Base-by-base conservation (phyloP, 2,888 invertebrate species). In the Leucophenga montana region DNA sequence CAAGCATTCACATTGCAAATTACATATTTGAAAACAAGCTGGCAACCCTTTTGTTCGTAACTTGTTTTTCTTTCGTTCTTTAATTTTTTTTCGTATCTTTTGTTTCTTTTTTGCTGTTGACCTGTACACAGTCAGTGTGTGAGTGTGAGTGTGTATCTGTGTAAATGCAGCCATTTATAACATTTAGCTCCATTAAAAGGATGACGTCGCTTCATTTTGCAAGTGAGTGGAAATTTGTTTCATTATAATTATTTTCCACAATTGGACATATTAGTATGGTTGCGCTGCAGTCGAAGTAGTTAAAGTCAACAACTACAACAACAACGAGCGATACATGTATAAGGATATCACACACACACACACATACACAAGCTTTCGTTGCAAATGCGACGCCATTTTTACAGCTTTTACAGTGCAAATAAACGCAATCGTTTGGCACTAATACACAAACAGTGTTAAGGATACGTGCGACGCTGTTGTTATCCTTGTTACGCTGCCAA, bases 191-290 rank as follows among this genome's bases (percentile, higher is more conserved):
- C 71, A 70, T 73, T 67, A 78, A 75, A 73, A 66, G 72, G 9
- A 44, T 83, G 83, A 82, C 62, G 48, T 48, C 82, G 81, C 82
- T 82, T 82, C 79, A 81, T 77, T 83, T 78, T 79, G 80, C 82
- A 79, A 83, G 86, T 85, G 86, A 86, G 86, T 85, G 86, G 86
- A 88, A 88, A 88, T 88, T 88, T 88, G 88, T 87, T 88, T 86
- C 87, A 88, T 87, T 88, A 87, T 88, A 88, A 88, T 88, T 88
- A 88, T 88, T 88, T 88, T 88, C 88, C 88, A 88, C 88, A 88
- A 88, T 88, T 88, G 86, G 88, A 88, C 88, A 88, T 88, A 88
- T 88, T 88, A 88, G 87, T 88, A 88, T 87, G 88, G 86, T 84
- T 78, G 83, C 81, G 78, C 22, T 64, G 62, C 62, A 48, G 46